Evolutionary conservation across 2,113 vertebrate species (phyloP), one percentile per base, ranked within the genome.

Genomic region (Erythrocebus patas): DNA sequence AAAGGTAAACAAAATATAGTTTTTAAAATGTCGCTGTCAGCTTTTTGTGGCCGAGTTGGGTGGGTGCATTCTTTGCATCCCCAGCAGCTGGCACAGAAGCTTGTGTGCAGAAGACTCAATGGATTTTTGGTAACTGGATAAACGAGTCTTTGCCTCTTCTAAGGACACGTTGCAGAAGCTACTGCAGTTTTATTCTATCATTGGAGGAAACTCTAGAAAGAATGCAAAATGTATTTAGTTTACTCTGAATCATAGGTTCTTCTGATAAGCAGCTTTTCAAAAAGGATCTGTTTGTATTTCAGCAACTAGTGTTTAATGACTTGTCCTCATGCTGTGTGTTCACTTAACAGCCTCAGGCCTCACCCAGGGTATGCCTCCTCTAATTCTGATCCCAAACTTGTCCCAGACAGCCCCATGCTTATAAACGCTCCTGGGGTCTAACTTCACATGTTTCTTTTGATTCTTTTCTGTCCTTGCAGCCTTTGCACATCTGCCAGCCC

Each of bases 401-500:
- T 64, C 43, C 72, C n/a, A 57, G 10, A n/a, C 9, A 83, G 48
- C 84, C n/a, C 80, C 17, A 20, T 35, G 27, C 86, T 61, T 73
- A 17, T 3, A 57, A 32, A 14, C 57, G 23, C 20, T 80, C 27
- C 40, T 40, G 30, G 23, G 55, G 61, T 13, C 48, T 92, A 75
- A 89, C 32, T 22, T 68, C 92, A 89, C 57, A 72, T 10, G 81
- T 16, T 64, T 93, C 70, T 78, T 92, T 86, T 84, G 75, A 79
- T 95, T 43, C 89, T 89, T 70, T 97, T 92, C 20, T 97, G 2
- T 98, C 91, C 64, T 73, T 97, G 90, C 98, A 99, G 99, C 99
- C 97, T 99, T 99, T 96, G 99, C 99, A 97, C 99, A 99, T 93
- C 99, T 99, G 92, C 99, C 99, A 70, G 99, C 99, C 90, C 98